phyloP scores from a whole-genome alignment of 2,113 vertebrate genomes.

The Anarhynchus alexandrinus region DNA sequence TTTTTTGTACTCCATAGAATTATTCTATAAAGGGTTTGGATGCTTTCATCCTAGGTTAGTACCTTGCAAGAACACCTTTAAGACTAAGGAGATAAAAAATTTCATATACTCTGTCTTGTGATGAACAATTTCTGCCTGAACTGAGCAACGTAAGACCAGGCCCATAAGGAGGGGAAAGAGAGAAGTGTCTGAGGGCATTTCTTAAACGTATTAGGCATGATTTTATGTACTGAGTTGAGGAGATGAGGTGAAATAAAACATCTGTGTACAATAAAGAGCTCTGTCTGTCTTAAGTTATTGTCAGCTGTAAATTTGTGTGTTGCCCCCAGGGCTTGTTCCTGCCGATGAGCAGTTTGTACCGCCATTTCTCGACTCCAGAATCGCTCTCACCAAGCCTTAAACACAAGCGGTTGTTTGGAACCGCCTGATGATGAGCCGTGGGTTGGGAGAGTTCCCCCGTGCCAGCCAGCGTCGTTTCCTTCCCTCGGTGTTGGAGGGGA shows the following conservation, averaged over 20 bases:
- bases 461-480: accelerated
- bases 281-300: constrained; percentile 19
- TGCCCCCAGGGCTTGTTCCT: not conserved
- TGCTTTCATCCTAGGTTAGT: not conserved
- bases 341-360: not conserved
- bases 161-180: not conserved
- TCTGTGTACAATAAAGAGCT: constrained; percentile 19
- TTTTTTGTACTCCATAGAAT: not conserved
- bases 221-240: not conserved
- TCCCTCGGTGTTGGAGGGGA: not conserved
- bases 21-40: not conserved
- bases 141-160: not conserved
- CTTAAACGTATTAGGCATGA: not conserved
- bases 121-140: not conserved
- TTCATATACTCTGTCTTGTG: not conserved
- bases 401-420: not conserved
- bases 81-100: not conserved
- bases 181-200: not conserved
- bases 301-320: not conserved
- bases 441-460: not conserved
- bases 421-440: not conserved
- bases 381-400: not conserved
- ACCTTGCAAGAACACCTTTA: not conserved
- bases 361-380: not conserved
- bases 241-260: constrained; percentile 42